A percentile compares a stretch with the other conserved stretches of the same genome.
phyloP scores from a whole-genome alignment of 2,888 invertebrate genomes.

The Mechanitis mazaeus region DNA sequence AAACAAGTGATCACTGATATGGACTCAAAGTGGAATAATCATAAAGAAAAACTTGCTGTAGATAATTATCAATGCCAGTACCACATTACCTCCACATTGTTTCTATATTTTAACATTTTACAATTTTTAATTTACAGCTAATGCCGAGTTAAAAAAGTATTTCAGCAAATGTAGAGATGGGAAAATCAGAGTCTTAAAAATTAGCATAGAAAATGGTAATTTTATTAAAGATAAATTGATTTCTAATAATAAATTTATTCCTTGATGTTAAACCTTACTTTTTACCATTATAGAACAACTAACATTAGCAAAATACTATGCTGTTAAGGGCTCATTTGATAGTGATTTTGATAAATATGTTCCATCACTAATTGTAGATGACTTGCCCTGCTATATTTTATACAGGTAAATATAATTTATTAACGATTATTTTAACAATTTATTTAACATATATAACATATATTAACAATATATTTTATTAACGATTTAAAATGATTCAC shows the following conservation, averaged over 20 bases:
- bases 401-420: slow-evolving; percentile 78
- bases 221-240: not conserved
- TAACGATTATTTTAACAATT: not conserved
- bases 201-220: slow-evolving; percentile 91
- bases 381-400: slow-evolving; percentile 93
- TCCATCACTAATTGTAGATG: slow-evolving; percentile 82
- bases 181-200: slow-evolving; percentile 86
- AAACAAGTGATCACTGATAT: too few relatives aligned
- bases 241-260: not conserved
- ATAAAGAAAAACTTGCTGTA: too few relatives aligned
- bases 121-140: slow-evolving; percentile 77
- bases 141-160: slow-evolving; percentile 86
- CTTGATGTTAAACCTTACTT: not conserved
- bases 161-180: slow-evolving; percentile 90
- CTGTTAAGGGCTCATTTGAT: slow-evolving; percentile 87
- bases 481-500: too few relatives aligned
- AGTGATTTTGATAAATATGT: slow-evolving; percentile 89
- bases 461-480: too few relatives aligned
- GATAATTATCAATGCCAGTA: too few relatives aligned
- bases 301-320: slow-evolving; percentile 78
- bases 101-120: not conserved
- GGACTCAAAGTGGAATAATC: too few relatives aligned
- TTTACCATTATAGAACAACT: slow-evolving; percentile 81
- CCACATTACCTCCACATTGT: too few relatives aligned
- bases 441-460: too few relatives aligned